These are phyloP conservation scores for Hafferia zeledoni DNA, from an alignment of 2,797 vertebrate species.

Conservation along the genomic window DNA sequence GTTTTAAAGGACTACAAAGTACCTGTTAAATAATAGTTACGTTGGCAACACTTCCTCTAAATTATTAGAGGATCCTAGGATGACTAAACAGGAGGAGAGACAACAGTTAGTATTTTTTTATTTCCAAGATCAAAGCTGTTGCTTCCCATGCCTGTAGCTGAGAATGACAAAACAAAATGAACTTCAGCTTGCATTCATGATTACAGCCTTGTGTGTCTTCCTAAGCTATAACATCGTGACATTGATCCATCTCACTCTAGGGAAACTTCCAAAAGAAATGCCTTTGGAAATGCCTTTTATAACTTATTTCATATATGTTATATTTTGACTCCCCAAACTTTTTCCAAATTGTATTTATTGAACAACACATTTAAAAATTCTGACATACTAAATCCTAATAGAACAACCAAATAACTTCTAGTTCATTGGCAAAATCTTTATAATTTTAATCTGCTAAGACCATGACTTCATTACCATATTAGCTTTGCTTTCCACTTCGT, in stretches of 20 bases:
- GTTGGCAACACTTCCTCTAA: neutral
- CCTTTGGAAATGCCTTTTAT: neutral
- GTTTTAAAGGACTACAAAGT: neutral
- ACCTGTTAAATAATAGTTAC: neutral
- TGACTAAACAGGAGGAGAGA: neutral
- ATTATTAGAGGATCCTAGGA: neutral
- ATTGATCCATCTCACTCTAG: neutral
- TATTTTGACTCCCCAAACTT: neutral
- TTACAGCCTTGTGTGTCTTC: neutral
- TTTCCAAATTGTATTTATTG: neutral
- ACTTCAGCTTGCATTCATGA: neutral
- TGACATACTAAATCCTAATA: neutral
- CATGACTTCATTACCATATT: neutral
- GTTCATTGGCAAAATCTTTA: neutral
- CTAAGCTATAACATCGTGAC: neutral
- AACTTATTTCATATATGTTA: neutral
- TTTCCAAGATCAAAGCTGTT: neutral
- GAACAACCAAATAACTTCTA: neutral
- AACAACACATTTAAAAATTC: neutral
- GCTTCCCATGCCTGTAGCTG: neutral
- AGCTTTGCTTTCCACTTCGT: neutral
- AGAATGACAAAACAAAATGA: neutral
- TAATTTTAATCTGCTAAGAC: neutral
- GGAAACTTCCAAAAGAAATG: neutral
- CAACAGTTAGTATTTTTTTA: neutral